These are phyloP conservation scores for Myathropa florea DNA, from an alignment of 2,888 invertebrate species.

Conservation along the genomic window DNA sequence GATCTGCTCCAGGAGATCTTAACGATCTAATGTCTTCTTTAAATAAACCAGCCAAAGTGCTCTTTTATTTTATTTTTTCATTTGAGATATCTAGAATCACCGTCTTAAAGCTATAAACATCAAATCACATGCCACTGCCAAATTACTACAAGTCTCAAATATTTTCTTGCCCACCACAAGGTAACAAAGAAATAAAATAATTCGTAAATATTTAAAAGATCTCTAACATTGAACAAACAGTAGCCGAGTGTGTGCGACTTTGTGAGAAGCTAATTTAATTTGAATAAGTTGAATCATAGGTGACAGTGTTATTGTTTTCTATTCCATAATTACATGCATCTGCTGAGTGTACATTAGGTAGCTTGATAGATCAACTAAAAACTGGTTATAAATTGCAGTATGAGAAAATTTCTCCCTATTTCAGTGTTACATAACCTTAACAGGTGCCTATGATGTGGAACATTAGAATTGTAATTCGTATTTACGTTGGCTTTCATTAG, in stretches of 20 bases:
- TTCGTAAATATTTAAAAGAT: constrained; percentile 6
- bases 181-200: neutral
- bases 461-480: constrained; percentile 3
- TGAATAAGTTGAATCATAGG: constrained; percentile 1
- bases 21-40: neutral
- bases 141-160: neutral
- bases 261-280: neutral
- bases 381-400: neutral
- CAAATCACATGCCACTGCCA: neutral
- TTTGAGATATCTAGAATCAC: neutral
- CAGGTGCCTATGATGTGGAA: neutral
- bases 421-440: neutral
- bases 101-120: neutral
- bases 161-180: neutral
- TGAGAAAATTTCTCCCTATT: neutral
- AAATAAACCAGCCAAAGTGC: neutral
- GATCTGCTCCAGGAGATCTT: neutral
- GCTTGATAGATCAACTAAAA: neutral
- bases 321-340: neutral
- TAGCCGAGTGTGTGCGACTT: neutral
- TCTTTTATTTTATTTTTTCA: neutral
- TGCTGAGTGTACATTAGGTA: neutral
- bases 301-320: neutral
- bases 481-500: neutral
- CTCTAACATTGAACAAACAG: neutral